Percentiles rank a stretch among this genome's conserved stretches.
Evolutionary conservation across 2,888 invertebrate species (phyloP).

Genomic region (Lydus trimaculatus): DNA sequence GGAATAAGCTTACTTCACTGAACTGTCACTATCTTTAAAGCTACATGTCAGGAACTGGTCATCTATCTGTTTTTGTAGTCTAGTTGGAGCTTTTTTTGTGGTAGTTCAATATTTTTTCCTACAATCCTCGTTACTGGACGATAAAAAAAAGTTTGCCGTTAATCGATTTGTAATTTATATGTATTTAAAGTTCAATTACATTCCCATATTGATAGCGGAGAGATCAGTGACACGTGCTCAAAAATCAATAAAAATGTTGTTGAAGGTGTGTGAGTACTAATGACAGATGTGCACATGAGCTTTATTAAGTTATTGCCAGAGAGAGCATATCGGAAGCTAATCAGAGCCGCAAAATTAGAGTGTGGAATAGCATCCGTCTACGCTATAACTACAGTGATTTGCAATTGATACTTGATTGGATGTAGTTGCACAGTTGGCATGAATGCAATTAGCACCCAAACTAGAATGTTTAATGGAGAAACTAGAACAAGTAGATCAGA

Average conservation of each 20-base stretch:
- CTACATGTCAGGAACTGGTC: neutral
- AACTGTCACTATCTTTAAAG: slow-evolving; percentile 2
- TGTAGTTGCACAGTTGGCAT: neutral
- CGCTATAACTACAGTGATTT: slow-evolving; percentile 44
- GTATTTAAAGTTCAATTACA: slow-evolving; percentile 30
- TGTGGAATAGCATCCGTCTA: slow-evolving; percentile 51
- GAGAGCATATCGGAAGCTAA: slow-evolving; percentile 57
- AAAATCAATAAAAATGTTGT: slow-evolving; percentile 48
- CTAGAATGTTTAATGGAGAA: too few relatives aligned
- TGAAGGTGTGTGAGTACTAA: slow-evolving; percentile 39
- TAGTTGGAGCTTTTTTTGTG: neutral
- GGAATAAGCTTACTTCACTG: neutral
- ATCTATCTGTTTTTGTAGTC: neutral
- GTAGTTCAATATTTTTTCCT: neutral
- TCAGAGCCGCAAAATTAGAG: slow-evolving; percentile 58
- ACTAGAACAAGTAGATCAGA: too few relatives aligned
- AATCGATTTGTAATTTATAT: slow-evolving; percentile 11
- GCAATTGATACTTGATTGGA: slow-evolving; percentile 36
- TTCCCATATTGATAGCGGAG: slow-evolving; percentile 10
- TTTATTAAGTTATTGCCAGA: slow-evolving; percentile 38
- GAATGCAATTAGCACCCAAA: too few relatives aligned
- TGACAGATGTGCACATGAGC: slow-evolving; percentile 43
- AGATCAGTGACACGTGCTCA: slow-evolving; percentile 42
- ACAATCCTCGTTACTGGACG: neutral
- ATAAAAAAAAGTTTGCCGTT: neutral